Evolutionary conservation across 2,888 invertebrate genomes (phyloP), one percentile per base, ranked within the genome.

Genomic region (Amiota communis): DNA sequence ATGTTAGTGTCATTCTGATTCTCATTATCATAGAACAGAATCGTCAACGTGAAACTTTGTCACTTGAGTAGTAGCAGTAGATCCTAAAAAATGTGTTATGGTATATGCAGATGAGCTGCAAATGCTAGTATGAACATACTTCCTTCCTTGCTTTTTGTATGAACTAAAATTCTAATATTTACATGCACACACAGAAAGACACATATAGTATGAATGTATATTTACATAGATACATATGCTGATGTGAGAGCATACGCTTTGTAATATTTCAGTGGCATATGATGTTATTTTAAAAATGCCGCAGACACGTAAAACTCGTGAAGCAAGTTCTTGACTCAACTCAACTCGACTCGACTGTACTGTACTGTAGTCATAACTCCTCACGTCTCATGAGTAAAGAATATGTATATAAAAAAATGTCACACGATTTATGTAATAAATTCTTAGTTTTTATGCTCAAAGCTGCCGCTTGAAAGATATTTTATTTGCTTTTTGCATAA

Each of bases 251-350:
- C 53, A 15, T 53, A 53, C 15, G 53, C 67, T 61, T 76, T 73
- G 76, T 74, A 80, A 83, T 85, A 82, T 80, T 77, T 76, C 73
- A 73, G 63, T n/a, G 70, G 74, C 68, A 57, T 13, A 12, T 59
- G 17, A 12, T 64, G 64, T 1, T 64, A 23, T 46, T 64, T 64
- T 4, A 64, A 46, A 23, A 64, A 12, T 64, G 64, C 23, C 64
- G 65, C 48, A 74, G 73, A 69, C 76, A 76, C 76, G 74, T 75
- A 75, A 59, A 67, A 70, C 72, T 72, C 72, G 78, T 67, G 70
- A 78, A 72, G 69, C 75, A 36, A 36, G 74, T 75, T 73, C 72
- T 15, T 73, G 75, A 78, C 75, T 77, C 76, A 65, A 78, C 79
- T 15, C 74, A 75, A 78, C 75, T 77, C 76, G 65, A 78, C 79